Evolutionary conservation across 2,113 vertebrate species (phyloP), one percentile per base, ranked within the genome.

Genomic region (Isurus oxyrinchus): DNA sequence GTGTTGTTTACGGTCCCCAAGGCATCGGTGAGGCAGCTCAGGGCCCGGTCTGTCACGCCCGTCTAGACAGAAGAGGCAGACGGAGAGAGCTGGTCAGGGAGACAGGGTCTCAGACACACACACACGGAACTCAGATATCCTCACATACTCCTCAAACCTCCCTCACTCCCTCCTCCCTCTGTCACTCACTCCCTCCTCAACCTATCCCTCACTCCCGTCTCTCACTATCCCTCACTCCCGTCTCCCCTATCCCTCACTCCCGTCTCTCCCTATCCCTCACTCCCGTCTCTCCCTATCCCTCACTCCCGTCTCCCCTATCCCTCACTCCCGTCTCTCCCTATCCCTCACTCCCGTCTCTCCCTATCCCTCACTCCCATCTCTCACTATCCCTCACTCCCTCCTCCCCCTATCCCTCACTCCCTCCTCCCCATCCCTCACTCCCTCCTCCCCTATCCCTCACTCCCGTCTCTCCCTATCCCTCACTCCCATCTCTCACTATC

Each of bases 41-140:
- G 95, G 84, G 97, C 97, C 96, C 97, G 97, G 96, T 19, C 95
- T 53, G 98, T 97, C 11, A 97, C 91, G 25, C 96, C 97, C 94
- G 98, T 97, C 72, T 96, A 97, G 59, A 99, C 97, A 98, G 98
- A 96, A 81, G 96, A 14, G 72, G 96, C 57, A 97, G 79, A 97
- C 3, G 97, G 94, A 97, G 66, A 0, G 91, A 87, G 84, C 96
- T 96, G 96, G 25, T 97, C 86, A 96, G 94, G 7, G 40, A 44
- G 14, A 84, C 40, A 1, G 8, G 11, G 8, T 79, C 90, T 44
- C 97, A 40, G 96, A 97, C 96, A 96, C 94, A 96, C 96, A 97
- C 96, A 96, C 90, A 90, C 96, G 97, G 3, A 96, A 97, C 19
- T 67, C 96, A 88, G 96, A 96, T 97, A 96, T 96, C 96, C 93